These are phyloP conservation scores for Muscidifurax raptorellus DNA, from an alignment of 1,140 invertebrate species.

Conservation along the genomic window DNA sequence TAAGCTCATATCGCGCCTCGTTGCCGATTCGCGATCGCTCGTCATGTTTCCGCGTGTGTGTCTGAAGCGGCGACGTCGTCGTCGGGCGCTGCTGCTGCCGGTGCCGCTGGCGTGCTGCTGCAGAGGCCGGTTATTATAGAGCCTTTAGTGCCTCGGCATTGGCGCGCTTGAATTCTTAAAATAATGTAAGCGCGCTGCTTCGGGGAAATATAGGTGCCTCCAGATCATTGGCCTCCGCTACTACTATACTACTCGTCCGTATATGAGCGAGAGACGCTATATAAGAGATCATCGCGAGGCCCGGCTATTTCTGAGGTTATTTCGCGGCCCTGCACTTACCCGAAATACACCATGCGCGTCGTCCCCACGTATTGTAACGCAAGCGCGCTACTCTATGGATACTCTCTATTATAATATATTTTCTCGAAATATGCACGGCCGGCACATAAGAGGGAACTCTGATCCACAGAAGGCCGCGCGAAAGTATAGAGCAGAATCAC, in stretches of 20 bases:
- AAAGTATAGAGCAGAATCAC: not conserved
- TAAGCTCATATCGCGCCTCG: constrained; percentile 9
- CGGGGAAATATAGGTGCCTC: constrained; percentile 54
- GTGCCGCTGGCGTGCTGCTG: constrained; percentile 14
- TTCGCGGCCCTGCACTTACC: constrained; percentile 50
- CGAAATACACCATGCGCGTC: constrained; percentile 45
- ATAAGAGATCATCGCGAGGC: constrained; percentile 14
- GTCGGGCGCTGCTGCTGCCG: not conserved
- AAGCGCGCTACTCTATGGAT: not conserved
- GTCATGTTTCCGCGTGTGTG: not conserved
- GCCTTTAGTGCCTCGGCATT: constrained; percentile 46
- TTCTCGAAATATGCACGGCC: not conserved
- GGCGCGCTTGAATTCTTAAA: constrained; percentile 51
- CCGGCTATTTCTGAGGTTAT: constrained; percentile 49
- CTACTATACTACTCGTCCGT: constrained; percentile 8
- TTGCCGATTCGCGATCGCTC: constrained; percentile 31
- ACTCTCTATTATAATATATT: not conserved
- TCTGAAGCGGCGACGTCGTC: not conserved
- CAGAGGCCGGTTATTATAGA: constrained; percentile 35
- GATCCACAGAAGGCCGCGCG: not conserved
- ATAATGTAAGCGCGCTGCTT: constrained; percentile 49
- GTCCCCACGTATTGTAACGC: constrained; percentile 18
- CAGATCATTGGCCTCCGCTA: constrained; percentile 52
- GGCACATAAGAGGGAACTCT: not conserved
- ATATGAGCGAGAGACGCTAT: constrained; percentile 25